Evolutionary conservation across 1,140 invertebrate genomes (phyloP).

Genomic region (Penaeus japonicus): DNA sequence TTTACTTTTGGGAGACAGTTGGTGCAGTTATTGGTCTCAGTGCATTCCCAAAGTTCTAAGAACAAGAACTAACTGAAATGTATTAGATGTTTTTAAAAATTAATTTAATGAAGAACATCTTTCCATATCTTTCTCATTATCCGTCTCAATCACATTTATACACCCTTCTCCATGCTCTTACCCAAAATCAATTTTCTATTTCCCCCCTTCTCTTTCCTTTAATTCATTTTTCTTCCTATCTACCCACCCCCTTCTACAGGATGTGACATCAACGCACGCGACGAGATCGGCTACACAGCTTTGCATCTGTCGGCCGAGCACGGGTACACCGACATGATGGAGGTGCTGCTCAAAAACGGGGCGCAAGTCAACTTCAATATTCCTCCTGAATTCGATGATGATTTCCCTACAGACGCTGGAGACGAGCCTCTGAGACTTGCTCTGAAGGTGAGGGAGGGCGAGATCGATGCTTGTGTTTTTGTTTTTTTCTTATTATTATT

Average conservation of each 20-base stretch:
- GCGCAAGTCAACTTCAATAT: constrained; percentile 81
- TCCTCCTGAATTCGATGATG: constrained; percentile 46
- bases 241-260: constrained; percentile 68
- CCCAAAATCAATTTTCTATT: not conserved
- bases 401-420: constrained; percentile 58
- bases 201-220: not conserved
- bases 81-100: too few relatives aligned
- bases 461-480: not conserved
- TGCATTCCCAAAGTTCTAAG: too few relatives aligned
- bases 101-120: too few relatives aligned
- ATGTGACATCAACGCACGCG: constrained; percentile 81
- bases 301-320: constrained; percentile 87
- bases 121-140: too few relatives aligned
- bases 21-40: too few relatives aligned
- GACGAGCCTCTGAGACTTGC: constrained; percentile 84
- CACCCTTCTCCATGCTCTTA: too few relatives aligned
- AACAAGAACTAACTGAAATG: too few relatives aligned
- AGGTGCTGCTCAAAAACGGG: constrained; percentile 79
- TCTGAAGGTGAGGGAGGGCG: constrained; percentile 68
- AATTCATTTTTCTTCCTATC: not conserved
- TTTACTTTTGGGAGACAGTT: not conserved
- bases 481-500: not conserved
- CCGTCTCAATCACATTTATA: too few relatives aligned
- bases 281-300: constrained; percentile 90
- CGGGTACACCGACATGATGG: constrained; percentile 70